phyloP scores from a whole-genome alignment of 2,888 invertebrate genomes.

The Cryptosula pallasiana region DNA sequence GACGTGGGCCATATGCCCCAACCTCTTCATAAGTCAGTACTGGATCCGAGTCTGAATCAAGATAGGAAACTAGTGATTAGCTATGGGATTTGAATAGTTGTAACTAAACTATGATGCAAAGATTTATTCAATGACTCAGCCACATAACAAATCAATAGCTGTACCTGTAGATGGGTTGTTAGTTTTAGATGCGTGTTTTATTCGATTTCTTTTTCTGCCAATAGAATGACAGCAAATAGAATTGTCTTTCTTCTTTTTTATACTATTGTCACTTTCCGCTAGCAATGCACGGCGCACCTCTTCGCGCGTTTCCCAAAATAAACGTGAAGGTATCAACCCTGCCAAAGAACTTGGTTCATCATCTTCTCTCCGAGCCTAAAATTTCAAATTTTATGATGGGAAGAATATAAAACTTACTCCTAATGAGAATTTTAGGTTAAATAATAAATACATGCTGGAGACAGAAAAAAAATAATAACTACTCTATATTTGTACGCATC shows the following conservation, averaged over 20 bases:
- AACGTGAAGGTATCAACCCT: background rate
- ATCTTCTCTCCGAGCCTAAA: background rate
- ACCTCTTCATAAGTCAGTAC: conserved; percentile 17
- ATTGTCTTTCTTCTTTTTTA: background rate
- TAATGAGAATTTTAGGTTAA: too few relatives aligned
- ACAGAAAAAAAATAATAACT: too few relatives aligned
- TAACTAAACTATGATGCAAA: too few relatives aligned
- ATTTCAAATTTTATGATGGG: background rate
- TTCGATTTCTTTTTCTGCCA: background rate
- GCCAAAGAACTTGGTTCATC: background rate
- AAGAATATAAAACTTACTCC: too few relatives aligned
- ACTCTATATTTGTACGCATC: too few relatives aligned
- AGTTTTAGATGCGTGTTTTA: background rate
- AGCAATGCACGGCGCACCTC: conserved; percentile 1
- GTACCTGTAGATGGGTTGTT: background rate
- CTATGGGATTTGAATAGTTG: too few relatives aligned
- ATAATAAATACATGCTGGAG: too few relatives aligned
- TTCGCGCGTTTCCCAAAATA: conserved; percentile 6
- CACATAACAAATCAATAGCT: too few relatives aligned
- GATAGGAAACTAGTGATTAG: too few relatives aligned
- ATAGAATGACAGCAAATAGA: background rate
- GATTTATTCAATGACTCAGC: too few relatives aligned
- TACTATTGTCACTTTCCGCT: background rate
- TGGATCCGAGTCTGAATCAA: background rate
- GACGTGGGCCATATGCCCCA: background rate